Percentiles rank a stretch among this genome's conserved stretches.
Evolutionary conservation across 2,797 vertebrate genomes (phyloP).

Genomic region (Periophthalmus magnuspinnatus): DNA sequence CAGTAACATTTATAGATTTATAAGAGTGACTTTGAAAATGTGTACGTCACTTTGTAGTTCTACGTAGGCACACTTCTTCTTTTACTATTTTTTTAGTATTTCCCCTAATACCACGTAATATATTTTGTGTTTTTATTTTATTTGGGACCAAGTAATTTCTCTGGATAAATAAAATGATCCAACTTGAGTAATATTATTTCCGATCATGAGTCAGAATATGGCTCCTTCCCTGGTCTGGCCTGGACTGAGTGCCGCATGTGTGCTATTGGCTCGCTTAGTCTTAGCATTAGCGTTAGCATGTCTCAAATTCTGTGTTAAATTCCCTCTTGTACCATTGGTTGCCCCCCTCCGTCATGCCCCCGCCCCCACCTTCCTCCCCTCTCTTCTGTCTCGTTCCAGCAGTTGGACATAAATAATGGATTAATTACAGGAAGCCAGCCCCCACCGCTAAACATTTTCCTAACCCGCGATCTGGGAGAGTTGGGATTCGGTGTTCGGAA

Average conservation of each 20-base stretch:
- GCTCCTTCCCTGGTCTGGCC: too few species aligned
- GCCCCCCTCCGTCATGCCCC: slow-evolving; percentile 15
- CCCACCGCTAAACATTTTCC: slow-evolving; percentile 67
- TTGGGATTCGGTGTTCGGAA: slow-evolving; percentile 50
- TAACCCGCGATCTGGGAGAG: slow-evolving; percentile 60
- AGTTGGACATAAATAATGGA: slow-evolving; percentile 65
- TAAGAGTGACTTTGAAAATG: neutral
- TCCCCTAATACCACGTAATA: too few species aligned
- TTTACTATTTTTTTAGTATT: too few species aligned
- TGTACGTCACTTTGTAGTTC: too few species aligned
- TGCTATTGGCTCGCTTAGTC: neutral
- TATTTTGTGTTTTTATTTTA: too few species aligned
- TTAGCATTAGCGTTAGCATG: too few species aligned
- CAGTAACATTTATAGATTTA: neutral
- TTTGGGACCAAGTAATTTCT: too few species aligned
- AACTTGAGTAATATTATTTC: too few species aligned
- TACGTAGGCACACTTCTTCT: too few species aligned
- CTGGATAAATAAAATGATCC: too few species aligned
- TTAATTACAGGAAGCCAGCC: slow-evolving; percentile 73
- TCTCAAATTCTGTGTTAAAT: neutral
- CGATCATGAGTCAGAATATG: too few species aligned
- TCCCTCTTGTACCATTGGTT: neutral
- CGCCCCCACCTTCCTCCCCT: slow-evolving; percentile 11
- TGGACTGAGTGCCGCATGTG: neutral
- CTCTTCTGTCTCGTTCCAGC: slow-evolving; percentile 50